These are phyloP conservation scores for Chlorospingus flavigularis DNA, from an alignment of 2,797 vertebrate species.

Conservation along the genomic window DNA sequence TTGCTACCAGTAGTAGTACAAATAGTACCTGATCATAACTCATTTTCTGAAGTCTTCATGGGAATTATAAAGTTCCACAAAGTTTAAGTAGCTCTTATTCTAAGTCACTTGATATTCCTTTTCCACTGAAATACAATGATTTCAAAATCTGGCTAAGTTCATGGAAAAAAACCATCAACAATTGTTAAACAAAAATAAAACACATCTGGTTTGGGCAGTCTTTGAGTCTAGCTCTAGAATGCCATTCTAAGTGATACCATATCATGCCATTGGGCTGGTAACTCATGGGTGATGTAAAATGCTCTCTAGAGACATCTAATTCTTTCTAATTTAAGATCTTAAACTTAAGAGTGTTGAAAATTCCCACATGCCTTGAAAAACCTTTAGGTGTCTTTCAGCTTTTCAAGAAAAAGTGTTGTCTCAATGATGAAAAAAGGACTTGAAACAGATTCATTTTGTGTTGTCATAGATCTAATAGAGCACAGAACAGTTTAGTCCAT, in stretches of 20 bases:
- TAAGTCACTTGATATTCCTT: not conserved
- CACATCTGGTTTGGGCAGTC: not conserved
- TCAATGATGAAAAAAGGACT: not conserved
- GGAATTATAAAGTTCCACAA: not conserved
- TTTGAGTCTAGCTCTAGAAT: not conserved
- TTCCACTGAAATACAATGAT: not conserved
- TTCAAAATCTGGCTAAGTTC: not conserved
- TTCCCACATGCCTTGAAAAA: not conserved
- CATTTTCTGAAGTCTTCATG: not conserved
- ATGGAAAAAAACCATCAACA: not conserved
- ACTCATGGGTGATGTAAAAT: not conserved
- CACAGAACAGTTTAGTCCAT: not conserved
- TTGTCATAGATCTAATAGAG: not conserved
- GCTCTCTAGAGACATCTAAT: not conserved
- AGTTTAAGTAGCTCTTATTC: not conserved
- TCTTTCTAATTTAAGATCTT: not conserved
- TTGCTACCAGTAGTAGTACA: not conserved
- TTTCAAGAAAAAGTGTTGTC: not conserved
- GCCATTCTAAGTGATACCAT: fast-evolving
- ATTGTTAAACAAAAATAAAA: not conserved
- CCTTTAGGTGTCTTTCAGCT: not conserved
- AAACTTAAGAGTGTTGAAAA: not conserved
- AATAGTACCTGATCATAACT: not conserved
- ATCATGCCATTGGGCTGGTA: not conserved
- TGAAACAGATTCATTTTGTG: not conserved